phyloP scores from a whole-genome alignment of 2,797 vertebrate genomes.

The Ara ararauna region DNA sequence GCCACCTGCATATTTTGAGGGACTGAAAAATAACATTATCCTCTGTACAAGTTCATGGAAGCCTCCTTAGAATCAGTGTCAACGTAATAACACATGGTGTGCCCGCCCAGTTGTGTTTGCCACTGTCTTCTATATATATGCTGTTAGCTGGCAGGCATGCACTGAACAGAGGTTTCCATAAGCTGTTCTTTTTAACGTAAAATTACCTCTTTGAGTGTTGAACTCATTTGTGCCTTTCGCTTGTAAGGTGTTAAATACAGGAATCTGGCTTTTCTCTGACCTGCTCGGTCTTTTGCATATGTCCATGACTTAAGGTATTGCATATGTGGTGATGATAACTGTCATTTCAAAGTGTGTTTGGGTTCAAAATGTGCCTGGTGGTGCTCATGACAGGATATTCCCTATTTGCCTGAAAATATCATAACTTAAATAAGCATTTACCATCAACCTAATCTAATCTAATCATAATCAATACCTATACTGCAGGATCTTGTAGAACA shows the following conservation, averaged over 20 bases:
- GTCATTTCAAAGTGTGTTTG: background rate
- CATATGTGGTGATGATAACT: background rate
- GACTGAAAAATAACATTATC: background rate
- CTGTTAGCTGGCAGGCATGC: background rate
- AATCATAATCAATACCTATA: slow-evolving; percentile 61
- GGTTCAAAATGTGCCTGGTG: background rate
- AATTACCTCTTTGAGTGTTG: background rate
- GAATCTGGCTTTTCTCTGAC: background rate
- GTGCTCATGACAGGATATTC: background rate
- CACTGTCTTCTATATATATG: background rate
- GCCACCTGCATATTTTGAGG: background rate
- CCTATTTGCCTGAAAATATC: slow-evolving; percentile 32
- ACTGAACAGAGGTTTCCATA: background rate
- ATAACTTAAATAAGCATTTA: slow-evolving; percentile 44
- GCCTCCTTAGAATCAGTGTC: slow-evolving; percentile 1
- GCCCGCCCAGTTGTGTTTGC: background rate
- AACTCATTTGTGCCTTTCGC: slow-evolving; percentile 33
- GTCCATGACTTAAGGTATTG: background rate
- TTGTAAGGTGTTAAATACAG: slow-evolving; percentile 24
- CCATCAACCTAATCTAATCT: slow-evolving; percentile 60
- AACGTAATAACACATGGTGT: background rate
- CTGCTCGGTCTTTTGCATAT: background rate
- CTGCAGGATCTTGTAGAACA: slow-evolving; percentile 63
- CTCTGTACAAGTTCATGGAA: background rate
- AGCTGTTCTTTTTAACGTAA: slow-evolving; percentile 22